Base-by-base conservation (phyloP, 1,140 invertebrate genomes). In the Brachionus rubens region DNA sequence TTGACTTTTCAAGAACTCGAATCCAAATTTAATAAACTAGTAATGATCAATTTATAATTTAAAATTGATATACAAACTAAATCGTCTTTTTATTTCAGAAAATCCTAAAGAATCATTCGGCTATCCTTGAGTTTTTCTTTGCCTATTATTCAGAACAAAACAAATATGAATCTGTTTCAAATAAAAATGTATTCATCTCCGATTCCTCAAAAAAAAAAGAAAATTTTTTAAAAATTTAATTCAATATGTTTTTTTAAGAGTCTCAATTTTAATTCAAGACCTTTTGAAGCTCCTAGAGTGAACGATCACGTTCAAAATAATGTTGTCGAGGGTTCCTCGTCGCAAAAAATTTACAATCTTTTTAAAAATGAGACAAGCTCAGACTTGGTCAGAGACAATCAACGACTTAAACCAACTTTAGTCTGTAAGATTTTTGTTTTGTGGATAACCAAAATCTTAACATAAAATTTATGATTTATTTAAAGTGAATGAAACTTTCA, bases 401-500 rank as follows among this genome's bases (percentile, higher is more conserved):
- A 65, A 43, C 3, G 59, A 12, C 30, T 65, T 19, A 65, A 65
- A n/a, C 59, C 59, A 43, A 65, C 59, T 43, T 43, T 65, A 41
- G 43, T 65, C 4, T 43, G 59, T 65, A 65, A 65, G 21, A 41
- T 19, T 30, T n/a, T n/a, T n/a, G n/a, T n/a, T n/a, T n/a, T n/a
- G n/a, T n/a, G n/a, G n/a, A n/a, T n/a, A n/a, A n/a, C n/a, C n/a
- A n/a, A 33, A 14, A 21, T 21, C 16, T 19, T 52, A 19, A 59
- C n/a, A 33, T 36, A 54, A 54, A 2, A 54, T 0, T 28, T 26
- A 54, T 1, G 19, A 33, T 26, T 54, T 19, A 40, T 16, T 7
- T 16, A 36, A 41, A 65, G 59, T 65, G 24, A 65, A 70, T 70
- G 72, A 75, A 30, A 46, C 50, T n/a, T 41, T n/a, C 24, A 75